These are phyloP conservation scores for Tridacna gigas DNA, from an alignment of 2,888 invertebrate genomes.

Conservation along the genomic window DNA sequence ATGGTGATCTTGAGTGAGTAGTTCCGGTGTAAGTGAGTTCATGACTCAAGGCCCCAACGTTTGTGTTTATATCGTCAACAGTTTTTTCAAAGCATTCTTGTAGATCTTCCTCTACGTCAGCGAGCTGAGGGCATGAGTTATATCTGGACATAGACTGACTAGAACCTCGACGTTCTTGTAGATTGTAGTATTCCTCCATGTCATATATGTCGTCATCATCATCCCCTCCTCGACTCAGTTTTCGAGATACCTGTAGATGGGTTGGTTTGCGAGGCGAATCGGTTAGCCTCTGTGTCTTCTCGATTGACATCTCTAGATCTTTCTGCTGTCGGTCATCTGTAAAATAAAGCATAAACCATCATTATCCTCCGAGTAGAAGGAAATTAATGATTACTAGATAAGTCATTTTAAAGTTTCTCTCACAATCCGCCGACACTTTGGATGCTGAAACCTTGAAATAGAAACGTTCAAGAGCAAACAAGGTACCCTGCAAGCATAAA, in stretches of 20 bases:
- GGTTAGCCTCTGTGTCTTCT: constrained; percentile 8
- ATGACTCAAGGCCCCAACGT: constrained; percentile 32
- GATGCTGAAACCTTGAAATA: neutral
- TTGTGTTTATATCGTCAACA: constrained; percentile 62
- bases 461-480: neutral
- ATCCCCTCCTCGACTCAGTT: constrained; percentile 50
- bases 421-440: neutral
- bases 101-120: constrained; percentile 35
- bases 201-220: constrained; percentile 56
- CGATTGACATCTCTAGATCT: neutral
- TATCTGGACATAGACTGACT: constrained; percentile 67
- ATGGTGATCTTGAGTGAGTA: constrained; percentile 48
- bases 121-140: constrained; percentile 68
- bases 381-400: neutral
- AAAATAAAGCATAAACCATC: neutral
- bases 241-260: constrained; percentile 50
- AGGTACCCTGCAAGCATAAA: no score
- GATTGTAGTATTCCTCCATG: constrained; percentile 51
- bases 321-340: neutral
- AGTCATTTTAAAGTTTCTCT: neutral
- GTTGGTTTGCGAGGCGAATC: constrained; percentile 52
- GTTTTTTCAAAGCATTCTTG: constrained; percentile 61
- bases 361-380: neutral
- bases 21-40: constrained; percentile 46
- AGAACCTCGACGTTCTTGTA: constrained; percentile 63